Evolutionary conservation across 2,797 vertebrate species (phyloP), one percentile per base, ranked within the genome.

Genomic region (Gymnopithys bicolor): DNA sequence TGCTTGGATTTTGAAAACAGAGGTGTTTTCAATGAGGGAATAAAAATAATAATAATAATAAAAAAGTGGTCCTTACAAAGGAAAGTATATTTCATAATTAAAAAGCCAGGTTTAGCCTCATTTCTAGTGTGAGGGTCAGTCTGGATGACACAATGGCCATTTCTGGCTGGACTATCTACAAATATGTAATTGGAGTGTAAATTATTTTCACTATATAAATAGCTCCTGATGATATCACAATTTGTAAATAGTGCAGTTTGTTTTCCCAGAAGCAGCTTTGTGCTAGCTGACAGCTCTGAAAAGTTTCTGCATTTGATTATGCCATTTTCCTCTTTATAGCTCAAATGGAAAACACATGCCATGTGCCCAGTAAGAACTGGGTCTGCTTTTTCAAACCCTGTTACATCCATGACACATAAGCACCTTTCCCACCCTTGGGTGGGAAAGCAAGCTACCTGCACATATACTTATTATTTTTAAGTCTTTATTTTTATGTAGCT

Each of bases 191-290:
- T 91, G 93, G 89, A 97, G 87, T 89, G 80, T 95, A 97, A 96
- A 96, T 97, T 96, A 96, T 93, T 94, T 95, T 94, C 71, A 37
- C 85, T 87, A 79, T 84, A 97, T 96, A 96, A 96, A 96, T 96
- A 97, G 89, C 60, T 94, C 85, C 78, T 94, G 95, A 96, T 95
- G 95, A 97, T 96, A 94, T 96, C 95, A 96, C 80, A 93, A 89
- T 93, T 96, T 94, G 89, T 96, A 96, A 96, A 95, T 84, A 97
- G 91, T 4, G 14, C 68, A 87, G 83, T 91, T 93, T 94, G 60
- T 94, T 97, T 96, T 90, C 94, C 89, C 87, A 95, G 84, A 95
- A 96, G 81, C 74, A 87, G 91, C 60, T 91, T 68, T 84, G 56
- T 82, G 60, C 91, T 79, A 79, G 52, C 74, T 94, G 92, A 94